These are phyloP conservation scores for Thryonomys swinderianus DNA, from an alignment of 2,113 vertebrate genomes.

Conservation along the genomic window DNA sequence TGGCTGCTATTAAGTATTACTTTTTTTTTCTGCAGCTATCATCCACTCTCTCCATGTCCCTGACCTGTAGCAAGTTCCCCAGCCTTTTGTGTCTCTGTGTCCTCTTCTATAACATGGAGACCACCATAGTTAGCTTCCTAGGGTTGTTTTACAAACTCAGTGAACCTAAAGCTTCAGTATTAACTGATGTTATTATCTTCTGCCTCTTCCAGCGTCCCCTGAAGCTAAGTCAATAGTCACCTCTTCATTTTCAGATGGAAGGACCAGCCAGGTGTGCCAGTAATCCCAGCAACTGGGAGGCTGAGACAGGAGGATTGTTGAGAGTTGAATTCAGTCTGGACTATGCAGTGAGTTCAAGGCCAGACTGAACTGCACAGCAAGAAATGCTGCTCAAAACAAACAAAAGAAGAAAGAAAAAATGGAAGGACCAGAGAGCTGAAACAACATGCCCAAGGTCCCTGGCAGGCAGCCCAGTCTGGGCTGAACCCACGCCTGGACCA, in stretches of 20 bases:
- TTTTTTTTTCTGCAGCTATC: not conserved
- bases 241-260: not conserved
- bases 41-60: not conserved
- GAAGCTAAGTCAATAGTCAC: not conserved
- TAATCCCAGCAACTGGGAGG: not conserved
- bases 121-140: not conserved
- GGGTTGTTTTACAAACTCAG: constrained; percentile 41
- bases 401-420: not conserved
- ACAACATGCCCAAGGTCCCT: not conserved
- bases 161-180: not conserved
- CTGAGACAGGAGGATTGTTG: not conserved
- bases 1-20: not conserved
- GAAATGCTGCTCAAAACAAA: not conserved
- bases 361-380: not conserved
- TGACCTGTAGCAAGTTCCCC: not conserved
- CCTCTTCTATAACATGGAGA: constrained; percentile 6
- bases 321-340: not conserved
- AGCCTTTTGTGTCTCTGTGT: not conserved
- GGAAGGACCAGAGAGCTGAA: not conserved
- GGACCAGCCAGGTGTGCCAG: not conserved
- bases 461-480: not conserved
- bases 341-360: not conserved
- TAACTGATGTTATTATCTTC: not conserved
- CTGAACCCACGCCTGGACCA: not conserved
- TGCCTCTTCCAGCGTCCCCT: not conserved